Evolutionary conservation across 1,140 invertebrate genomes (phyloP).

Genomic region (Ceratina australensis): DNA sequence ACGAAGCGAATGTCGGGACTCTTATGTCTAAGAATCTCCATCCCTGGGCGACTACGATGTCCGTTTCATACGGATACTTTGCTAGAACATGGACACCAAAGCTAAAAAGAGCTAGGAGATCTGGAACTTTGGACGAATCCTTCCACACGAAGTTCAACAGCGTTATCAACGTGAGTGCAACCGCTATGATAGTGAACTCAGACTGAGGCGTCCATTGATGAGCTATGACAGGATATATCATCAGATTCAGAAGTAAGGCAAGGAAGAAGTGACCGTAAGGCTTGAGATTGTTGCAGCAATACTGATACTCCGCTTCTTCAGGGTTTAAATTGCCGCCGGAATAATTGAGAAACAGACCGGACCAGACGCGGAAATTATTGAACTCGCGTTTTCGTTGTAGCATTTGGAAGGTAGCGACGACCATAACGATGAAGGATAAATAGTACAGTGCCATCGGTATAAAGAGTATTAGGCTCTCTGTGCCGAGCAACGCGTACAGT

Average conservation of each 20-base stretch:
- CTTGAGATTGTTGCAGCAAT: slow-evolving; percentile 89
- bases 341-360: slow-evolving; percentile 87
- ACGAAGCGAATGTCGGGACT: slow-evolving; percentile 89
- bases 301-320: slow-evolving; percentile 89
- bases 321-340: slow-evolving; percentile 85
- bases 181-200: slow-evolving; percentile 88
- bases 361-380: slow-evolving; percentile 88
- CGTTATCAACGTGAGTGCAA: slow-evolving; percentile 86
- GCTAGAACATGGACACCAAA: slow-evolving; percentile 90
- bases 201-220: slow-evolving; percentile 90
- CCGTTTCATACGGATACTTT: slow-evolving; percentile 91
- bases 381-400: slow-evolving; percentile 87
- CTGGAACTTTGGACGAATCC: slow-evolving; percentile 82
- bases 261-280: slow-evolving; percentile 90
- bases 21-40: slow-evolving; percentile 90
- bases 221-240: slow-evolving; percentile 88
- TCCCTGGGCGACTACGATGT: slow-evolving; percentile 87
- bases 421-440: slow-evolving; percentile 85
- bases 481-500: slow-evolving; percentile 84
- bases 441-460: slow-evolving; percentile 87
- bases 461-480: slow-evolving; percentile 83
- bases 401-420: slow-evolving; percentile 90
- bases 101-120: slow-evolving; percentile 86
- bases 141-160: slow-evolving; percentile 85
- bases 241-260: slow-evolving; percentile 86